Percentiles rank a stretch among this genome's conserved stretches.
Evolutionary conservation across 2,888 invertebrate species (phyloP).

Genomic region (Gryllus longicercus): DNA sequence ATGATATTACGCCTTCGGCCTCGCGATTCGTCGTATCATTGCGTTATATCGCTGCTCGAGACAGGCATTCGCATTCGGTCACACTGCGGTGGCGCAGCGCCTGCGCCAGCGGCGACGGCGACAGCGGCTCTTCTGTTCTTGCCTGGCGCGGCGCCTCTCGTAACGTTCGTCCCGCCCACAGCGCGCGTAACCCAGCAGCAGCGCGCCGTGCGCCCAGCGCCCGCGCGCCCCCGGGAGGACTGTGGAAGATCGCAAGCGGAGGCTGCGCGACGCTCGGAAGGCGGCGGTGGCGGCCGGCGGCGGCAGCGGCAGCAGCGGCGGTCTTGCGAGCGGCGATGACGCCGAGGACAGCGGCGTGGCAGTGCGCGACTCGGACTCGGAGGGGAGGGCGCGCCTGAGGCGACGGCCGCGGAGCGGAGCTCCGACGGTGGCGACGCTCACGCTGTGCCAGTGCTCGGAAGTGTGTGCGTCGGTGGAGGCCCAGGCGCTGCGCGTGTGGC

Average conservation of each 20-base stretch:
- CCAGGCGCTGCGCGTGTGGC: constrained; percentile 41
- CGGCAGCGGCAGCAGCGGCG: not conserved
- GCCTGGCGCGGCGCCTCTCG: too few relatives aligned
- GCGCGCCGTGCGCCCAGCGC: too few relatives aligned
- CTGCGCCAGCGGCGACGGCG: too few relatives aligned
- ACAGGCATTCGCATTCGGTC: too few relatives aligned
- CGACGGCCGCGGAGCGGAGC: not conserved
- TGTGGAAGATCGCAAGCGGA: constrained; percentile 17
- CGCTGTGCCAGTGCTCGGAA: not conserved
- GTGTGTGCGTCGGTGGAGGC: not conserved
- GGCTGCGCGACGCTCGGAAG: not conserved
- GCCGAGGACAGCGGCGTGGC: not conserved
- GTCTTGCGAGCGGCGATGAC: not conserved
- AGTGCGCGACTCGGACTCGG: not conserved
- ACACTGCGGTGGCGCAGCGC: too few relatives aligned
- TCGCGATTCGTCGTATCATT: too few relatives aligned
- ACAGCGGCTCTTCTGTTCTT: too few relatives aligned
- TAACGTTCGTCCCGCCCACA: too few relatives aligned
- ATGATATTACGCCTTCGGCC: too few relatives aligned
- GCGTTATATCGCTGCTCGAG: too few relatives aligned
- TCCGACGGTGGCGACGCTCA: not conserved
- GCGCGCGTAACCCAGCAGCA: too few relatives aligned
- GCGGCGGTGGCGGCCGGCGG: not conserved
- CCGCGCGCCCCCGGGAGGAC: too few relatives aligned
- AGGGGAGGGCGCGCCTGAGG: not conserved